These are phyloP conservation scores for Iphiclides podalirius DNA, from an alignment of 2,888 invertebrate genomes.

Conservation along the genomic window DNA sequence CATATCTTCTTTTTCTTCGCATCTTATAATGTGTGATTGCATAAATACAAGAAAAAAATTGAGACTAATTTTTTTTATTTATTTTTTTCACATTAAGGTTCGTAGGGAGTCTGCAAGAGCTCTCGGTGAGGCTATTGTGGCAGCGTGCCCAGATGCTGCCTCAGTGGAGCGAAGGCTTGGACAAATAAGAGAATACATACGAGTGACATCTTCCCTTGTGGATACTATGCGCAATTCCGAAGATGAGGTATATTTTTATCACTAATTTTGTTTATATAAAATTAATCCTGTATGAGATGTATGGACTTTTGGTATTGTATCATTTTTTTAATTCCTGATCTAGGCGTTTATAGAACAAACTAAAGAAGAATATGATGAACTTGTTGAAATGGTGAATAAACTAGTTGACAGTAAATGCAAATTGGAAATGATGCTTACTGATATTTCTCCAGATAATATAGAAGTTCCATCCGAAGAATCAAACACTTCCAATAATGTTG, in stretches of 20 bases:
- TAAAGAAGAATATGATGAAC: conserved; percentile 80
- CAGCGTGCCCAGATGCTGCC: conserved; percentile 81
- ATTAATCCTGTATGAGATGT: background rate
- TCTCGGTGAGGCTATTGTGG: conserved; percentile 69
- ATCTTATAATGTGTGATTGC: too few species aligned
- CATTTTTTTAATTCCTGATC: conserved; percentile 48
- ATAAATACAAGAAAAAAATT: too few species aligned
- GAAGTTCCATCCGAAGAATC: conserved; percentile 56
- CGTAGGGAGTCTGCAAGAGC: conserved; percentile 69
- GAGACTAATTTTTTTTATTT: too few species aligned
- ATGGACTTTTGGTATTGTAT: background rate
- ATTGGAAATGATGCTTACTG: conserved; percentile 77
- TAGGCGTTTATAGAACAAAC: conserved; percentile 76
- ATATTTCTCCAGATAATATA: conserved; percentile 55
- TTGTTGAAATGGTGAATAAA: conserved; percentile 83
- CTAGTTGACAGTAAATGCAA: conserved; percentile 85
- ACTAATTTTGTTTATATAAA: conserved; percentile 27
- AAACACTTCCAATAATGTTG: conserved; percentile 28
- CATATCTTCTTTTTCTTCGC: too few species aligned
- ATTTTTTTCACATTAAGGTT: conserved; percentile 37
- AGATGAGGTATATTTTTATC: conserved; percentile 78
- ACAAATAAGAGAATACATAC: conserved; percentile 86
- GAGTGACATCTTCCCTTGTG: conserved; percentile 85
- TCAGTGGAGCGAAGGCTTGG: conserved; percentile 85
- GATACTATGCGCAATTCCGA: conserved; percentile 84